These are phyloP conservation scores for Anthopleura xanthogrammica DNA, from an alignment of 92 coral and sea anemone genomes.

Conservation along the genomic window DNA sequence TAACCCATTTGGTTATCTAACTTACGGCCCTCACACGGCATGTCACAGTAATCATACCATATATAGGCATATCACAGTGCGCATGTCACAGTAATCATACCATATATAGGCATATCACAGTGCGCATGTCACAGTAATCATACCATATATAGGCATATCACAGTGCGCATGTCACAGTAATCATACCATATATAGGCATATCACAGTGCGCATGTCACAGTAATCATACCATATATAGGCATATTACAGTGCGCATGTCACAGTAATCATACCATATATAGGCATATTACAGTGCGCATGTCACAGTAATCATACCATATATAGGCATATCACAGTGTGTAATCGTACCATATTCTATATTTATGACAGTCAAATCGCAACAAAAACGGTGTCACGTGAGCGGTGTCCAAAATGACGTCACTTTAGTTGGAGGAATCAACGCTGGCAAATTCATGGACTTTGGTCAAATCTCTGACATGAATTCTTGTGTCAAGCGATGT, in stretches of 20 bases:
- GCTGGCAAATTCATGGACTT: constrained; percentile 92
- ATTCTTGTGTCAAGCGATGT: constrained; percentile 77
- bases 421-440: constrained; percentile 89
- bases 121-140: too few species aligned
- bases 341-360: neutral
- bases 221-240: neutral
- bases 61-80: too few species aligned
- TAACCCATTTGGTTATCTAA: too few species aligned
- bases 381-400: constrained; percentile 69
- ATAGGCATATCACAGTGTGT: neutral
- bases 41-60: too few species aligned
- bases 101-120: too few species aligned
- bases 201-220: too few species aligned
- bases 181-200: too few species aligned
- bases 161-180: too few species aligned
- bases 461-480: constrained; percentile 77
- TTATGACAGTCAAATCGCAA: constrained; percentile 16
- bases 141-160: too few species aligned
- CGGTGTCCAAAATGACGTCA: constrained; percentile 76
- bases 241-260: neutral
- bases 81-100: too few species aligned
- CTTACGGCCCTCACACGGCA: too few species aligned
- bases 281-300: neutral
- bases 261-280: neutral
- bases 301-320: neutral